Base-by-base conservation (phyloP, 2,797 vertebrate genomes). In the Halcyon leucocephala region DNA sequence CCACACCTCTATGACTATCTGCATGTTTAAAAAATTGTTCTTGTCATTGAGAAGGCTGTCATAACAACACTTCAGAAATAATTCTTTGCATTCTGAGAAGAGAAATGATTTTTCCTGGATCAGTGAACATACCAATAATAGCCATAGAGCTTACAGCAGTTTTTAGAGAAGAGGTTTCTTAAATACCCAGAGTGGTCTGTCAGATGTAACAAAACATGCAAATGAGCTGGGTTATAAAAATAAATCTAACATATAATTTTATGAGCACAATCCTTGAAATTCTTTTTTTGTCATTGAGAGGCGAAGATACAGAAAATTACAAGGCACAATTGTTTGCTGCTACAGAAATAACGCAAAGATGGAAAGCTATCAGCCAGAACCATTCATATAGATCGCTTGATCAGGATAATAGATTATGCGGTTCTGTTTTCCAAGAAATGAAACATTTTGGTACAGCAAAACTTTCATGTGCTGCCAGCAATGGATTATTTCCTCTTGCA, bases 191-290 rank as follows among this genome's bases (percentile, higher is more conserved):
- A 90, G 41, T 82, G 29, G 46, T 76, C 62, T 86, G 33, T 87
- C 74, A 84, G 54, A 93, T 82, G 66, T 54, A 91, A 54, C 46
- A 93, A 91, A 87, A 46, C 78, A 72, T 80, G 69, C 64, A 91
- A 85, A 79, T 79, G 60, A 91, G 61, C n/a, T 29, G 20, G 22
- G 22, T 57, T 85, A 57, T 65, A 89, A 91, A 87, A 94, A 82
- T 61, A 87, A 54, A 93, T 46, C 41, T 54, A 66, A 82, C 26
- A 21, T 69, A 44, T 41, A 69, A 77, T 83, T 91, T 93, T 58
- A 64, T 54, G 62, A 94, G 49, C 48, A 28, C 46, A 89, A 19
- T 65, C 24, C 29, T 86, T 82, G 62, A 89, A 88, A 77, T 8
- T 71, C 29, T 69, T 82, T 69, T 69, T 62, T 85, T 4, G 9